A percentile compares a stretch with the other conserved stretches of the same genome.
These are phyloP conservation scores for Sminthurides aquaticus DNA, from an alignment of 2,888 invertebrate genomes.

Conservation along the genomic window DNA sequence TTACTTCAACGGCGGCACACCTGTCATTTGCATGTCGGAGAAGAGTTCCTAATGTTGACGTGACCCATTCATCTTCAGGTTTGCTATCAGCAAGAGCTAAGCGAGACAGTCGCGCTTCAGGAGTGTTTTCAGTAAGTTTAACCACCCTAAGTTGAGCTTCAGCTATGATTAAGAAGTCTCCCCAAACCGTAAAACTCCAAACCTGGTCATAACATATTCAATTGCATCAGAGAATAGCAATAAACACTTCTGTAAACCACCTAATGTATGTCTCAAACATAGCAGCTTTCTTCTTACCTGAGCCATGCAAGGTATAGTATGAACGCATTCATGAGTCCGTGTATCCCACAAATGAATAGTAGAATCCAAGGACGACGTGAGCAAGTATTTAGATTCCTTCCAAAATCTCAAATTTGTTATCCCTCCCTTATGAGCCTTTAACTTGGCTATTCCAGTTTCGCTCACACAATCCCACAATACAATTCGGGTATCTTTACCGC, in stretches of 20 bases:
- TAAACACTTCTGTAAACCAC: too few relatives aligned
- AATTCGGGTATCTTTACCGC: slow-evolving; percentile 74
- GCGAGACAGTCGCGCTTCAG: background rate
- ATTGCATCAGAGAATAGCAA: background rate
- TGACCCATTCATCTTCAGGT: slow-evolving; percentile 26
- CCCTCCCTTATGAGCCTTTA: slow-evolving; percentile 84
- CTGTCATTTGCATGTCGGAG: slow-evolving; percentile 37
- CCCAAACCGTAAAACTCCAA: slow-evolving; percentile 35
- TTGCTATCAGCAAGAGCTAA: slow-evolving; percentile 12
- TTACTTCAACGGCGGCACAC: slow-evolving; percentile 23
- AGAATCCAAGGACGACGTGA: slow-evolving; percentile 85
- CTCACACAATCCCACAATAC: slow-evolving; percentile 91
- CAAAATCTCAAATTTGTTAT: slow-evolving; percentile 76
- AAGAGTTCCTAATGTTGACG: slow-evolving; percentile 36
- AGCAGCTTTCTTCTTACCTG: slow-evolving; percentile 54
- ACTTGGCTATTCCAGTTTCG: slow-evolving; percentile 78
- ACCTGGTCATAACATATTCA: too few relatives aligned
- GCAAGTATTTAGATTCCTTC: slow-evolving; percentile 59
- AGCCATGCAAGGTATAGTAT: slow-evolving; percentile 79
- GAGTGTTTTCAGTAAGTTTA: slow-evolving; percentile 23
- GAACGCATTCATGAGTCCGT: slow-evolving; percentile 89
- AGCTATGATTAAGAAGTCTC: slow-evolving; percentile 35
- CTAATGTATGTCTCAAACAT: background rate
- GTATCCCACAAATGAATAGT: slow-evolving; percentile 97
- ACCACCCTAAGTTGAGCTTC: slow-evolving; percentile 35